These are phyloP conservation scores for Laspeyria flexula DNA, from an alignment of 2,888 invertebrate species.

Conservation along the genomic window DNA sequence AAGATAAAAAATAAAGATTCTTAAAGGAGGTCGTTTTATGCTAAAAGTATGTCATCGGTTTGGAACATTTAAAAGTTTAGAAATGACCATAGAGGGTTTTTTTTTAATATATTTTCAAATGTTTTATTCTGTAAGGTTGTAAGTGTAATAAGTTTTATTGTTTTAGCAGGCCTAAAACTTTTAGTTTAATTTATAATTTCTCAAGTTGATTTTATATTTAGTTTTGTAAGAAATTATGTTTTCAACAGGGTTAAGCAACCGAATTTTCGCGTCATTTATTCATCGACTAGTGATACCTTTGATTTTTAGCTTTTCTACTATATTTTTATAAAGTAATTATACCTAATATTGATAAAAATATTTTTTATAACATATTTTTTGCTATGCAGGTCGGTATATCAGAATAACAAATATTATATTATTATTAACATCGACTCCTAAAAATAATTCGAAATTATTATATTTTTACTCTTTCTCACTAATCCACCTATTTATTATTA, in stretches of 20 bases:
- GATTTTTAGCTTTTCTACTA: conserved; percentile 27
- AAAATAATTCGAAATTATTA: too few relatives aligned
- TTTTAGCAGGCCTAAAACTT: conserved; percentile 57
- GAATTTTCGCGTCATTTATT: background rate
- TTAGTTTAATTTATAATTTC: background rate
- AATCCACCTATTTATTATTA: background rate
- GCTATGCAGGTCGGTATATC: conserved; percentile 24
- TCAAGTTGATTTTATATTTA: background rate
- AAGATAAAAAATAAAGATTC: background rate
- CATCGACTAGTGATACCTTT: background rate
- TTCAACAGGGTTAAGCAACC: background rate
- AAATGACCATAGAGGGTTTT: too few relatives aligned
- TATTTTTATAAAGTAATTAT: conserved; percentile 32
- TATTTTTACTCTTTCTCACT: background rate
- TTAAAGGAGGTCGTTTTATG: background rate
- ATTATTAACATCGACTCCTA: background rate
- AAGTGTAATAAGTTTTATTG: conserved; percentile 8
- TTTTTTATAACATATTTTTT: conserved; percentile 54
- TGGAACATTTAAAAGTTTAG: too few relatives aligned
- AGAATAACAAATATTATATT: background rate
- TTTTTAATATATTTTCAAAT: too few relatives aligned
- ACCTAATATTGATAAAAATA: conserved; percentile 19
- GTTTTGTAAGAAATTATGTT: background rate
- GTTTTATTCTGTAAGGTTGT: conserved; percentile 1
- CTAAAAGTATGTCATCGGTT: background rate